Base-by-base conservation (phyloP, 2,888 invertebrate species). In the Cephus pulcher region DNA sequence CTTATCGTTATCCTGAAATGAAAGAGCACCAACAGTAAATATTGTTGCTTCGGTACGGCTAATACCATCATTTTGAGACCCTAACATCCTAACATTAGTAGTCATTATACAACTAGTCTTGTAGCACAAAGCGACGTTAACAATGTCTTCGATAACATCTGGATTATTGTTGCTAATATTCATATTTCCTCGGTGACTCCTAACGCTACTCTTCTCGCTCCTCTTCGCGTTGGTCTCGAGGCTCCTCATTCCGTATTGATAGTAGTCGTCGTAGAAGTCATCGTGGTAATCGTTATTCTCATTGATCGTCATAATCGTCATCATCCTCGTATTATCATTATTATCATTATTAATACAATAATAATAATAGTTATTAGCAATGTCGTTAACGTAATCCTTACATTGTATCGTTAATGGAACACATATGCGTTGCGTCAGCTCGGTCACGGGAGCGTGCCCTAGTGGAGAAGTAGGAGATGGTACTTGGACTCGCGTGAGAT, bases 1-100 rank as follows among this genome's bases (percentile, higher is more conserved):
- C 88, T 90, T 90, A 90, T 89, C 86, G 86, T 92, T 92, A 92
- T 92, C 92, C 92, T 92, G 92, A 92, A 91, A 90, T 91, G 91
- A 92, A 92, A 92, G 92, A 92, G 92, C 92, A 92, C 92, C 92
- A 92, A 91, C 92, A 91, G 91, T 92, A 89, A 89, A 90, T 86
- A 90, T 91, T 91, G 91, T 91, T 91, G 91, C 91, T 90, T 91
- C 91, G 91, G 89, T 90, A 90, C 89, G 86, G 87, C 89, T 90
- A 91, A 90, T 91, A 91, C 91, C 90, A 89, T 91, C 89, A 88
- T 89, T 90, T 89, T 89, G 88, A 88, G 89, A 90, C 89, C 87
- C 89, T 89, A 89, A 87, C 82, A 86, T 86, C 80, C 87, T 89
- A 89, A 86, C 84, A 88, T 89, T 88, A 89, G 88, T 88, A 86